A percentile compares a stretch with the other conserved stretches of the same genome.
Conservation (phyloP, 1,140 invertebrate genomes). For the Sycophila sp. region DNA sequence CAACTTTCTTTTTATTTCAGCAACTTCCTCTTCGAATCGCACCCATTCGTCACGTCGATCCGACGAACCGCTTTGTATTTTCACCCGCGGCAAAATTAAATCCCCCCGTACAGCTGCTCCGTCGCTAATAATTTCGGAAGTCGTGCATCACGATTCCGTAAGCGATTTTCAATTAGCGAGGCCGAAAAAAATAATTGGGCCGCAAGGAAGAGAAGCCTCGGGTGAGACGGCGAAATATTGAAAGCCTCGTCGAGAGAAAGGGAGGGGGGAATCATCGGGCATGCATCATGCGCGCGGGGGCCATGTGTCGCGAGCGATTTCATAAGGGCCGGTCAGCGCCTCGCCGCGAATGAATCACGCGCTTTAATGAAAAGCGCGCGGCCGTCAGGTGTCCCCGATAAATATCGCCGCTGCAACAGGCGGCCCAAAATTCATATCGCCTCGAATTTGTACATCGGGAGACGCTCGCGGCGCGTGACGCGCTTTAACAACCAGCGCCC, state of each 20-base stretch:
- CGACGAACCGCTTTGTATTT: not conserved
- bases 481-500: not conserved
- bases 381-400: slow-evolving; percentile 41
- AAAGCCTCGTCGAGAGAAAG: slow-evolving; percentile 22
- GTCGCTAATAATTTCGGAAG: slow-evolving; percentile 22
- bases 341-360: slow-evolving; percentile 39
- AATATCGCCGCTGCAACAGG: slow-evolving; percentile 32
- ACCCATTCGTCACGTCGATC: not conserved
- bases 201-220: not conserved
- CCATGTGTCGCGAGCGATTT: not conserved
- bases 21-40: not conserved
- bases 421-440: slow-evolving; percentile 44
- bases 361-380: slow-evolving; percentile 43
- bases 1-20: not conserved
- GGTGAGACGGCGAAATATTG: not conserved
- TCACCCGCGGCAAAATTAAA: not conserved
- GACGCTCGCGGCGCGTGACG: slow-evolving; percentile 4
- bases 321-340: slow-evolving; percentile 11
- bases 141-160: slow-evolving; percentile 10
- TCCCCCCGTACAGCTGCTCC: not conserved
- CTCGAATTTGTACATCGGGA: slow-evolving; percentile 24
- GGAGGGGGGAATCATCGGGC: too few relatives aligned
- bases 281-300: slow-evolving; percentile 14
- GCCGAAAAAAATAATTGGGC: too few relatives aligned
- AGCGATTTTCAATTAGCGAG: slow-evolving; percentile 26